Base-by-base conservation (phyloP, 2,888 invertebrate genomes). In the Melieria omissa region DNA sequence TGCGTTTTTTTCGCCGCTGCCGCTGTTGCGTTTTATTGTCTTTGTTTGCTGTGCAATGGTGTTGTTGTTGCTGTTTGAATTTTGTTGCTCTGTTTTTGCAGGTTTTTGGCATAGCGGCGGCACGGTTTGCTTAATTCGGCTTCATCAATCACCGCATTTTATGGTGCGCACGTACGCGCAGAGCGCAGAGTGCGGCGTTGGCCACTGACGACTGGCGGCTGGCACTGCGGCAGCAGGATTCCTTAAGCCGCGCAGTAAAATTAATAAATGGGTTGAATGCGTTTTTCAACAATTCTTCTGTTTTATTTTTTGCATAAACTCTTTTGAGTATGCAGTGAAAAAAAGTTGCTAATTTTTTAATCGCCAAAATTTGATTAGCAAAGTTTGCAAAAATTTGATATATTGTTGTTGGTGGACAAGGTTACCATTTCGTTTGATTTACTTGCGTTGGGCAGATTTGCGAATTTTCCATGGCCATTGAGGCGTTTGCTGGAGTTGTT, bases 81-180 rank as follows among this genome's bases (percentile, higher is more conserved):
- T 55, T 54, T 45, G 12, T 45, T 7, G 64, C 63, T 47, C 61
- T 73, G 41, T 29, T 71, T 65, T 69, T 42, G n/a, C 45, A 41
- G 64, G 47, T 65, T 58, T 29, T 65, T 6, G 44, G 52, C 16
- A 49, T 16, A 66, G 46, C 65, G 74, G 74, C 74, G 75, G 76
- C 74, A 76, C 75, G 73, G 76, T 76, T 76, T 74, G 72, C 77
- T 78, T 79, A 79, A 79, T 79, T 79, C 78, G 76, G 78, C 74
- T 77, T 79, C 79, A 79, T 79, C 77, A 78, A 79, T 79, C 79
- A 79, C 72, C 72, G 70, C 74, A 73, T 77, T 79, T 79, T 78
- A 78, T 77, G 77, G 75, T 75, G 71, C 77, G 76, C 76, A 75
- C 73, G 74, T 68, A 64, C 65, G 47, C 47, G 47, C 52, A 41